Base-by-base conservation (phyloP, 2,797 vertebrate species). In the Petrocephalus schoutedeni region DNA sequence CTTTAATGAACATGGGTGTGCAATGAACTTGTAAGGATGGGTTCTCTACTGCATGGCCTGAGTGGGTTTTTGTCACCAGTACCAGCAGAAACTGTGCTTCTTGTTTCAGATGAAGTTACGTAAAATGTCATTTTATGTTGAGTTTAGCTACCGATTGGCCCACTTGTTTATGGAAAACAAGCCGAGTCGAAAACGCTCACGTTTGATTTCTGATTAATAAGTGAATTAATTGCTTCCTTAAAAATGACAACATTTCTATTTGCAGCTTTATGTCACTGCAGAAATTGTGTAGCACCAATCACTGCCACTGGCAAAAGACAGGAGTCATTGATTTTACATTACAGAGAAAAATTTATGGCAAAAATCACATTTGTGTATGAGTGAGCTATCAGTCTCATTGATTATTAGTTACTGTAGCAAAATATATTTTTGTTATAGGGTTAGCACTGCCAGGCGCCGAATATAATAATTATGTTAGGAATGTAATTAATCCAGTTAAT, bases 401-500 rank as follows among this genome's bases (percentile, higher is more conserved):
- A 57, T 51, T 53, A 32, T n/a, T 77, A 77, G 23, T 87, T 87
- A 77, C 28, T 16, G 23, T 3, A 16, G 16, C 61, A 77, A 77
- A 56, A 77, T 87, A 53, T 36, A 74, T 16, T 21, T 74, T 56
- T 77, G 23, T 87, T 56, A 53, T n/a, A 23, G 51, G 49, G 28
- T 67, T 71, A 71, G 2, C 23, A 53, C 49, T n/a, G 49, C 16
- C 61, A n/a, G 41, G 9, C 21, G 53, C 3, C 71, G 9, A 87
- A 71, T 49, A 61, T 64, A 36, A 21, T 51, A 87, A 74, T 74
- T 49, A 53, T 53, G 53, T 54, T 51, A 74, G 61, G 23, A 71
- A 74, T 67, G 61, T 36, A 74, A 87, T 87, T 32, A 67, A 74
- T 54, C 21, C 41, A 28, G 59, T 87, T 51, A 71, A 87, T 71